These are phyloP conservation scores for Rhodeus uyekii DNA, from an alignment of 2,797 vertebrate genomes.

Conservation along the genomic window DNA sequence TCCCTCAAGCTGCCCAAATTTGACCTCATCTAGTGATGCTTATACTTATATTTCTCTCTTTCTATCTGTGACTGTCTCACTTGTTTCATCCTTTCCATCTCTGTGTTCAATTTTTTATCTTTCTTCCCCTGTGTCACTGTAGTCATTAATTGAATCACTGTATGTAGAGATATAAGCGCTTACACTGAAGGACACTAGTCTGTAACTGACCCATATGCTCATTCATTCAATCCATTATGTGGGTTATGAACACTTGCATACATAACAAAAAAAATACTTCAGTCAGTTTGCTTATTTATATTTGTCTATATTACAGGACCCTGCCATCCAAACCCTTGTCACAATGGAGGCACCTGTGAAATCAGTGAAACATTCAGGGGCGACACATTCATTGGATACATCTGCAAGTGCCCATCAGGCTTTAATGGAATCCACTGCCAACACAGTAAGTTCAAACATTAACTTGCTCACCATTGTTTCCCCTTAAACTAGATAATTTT, in stretches of 20 bases:
- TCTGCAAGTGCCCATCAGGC: conserved; percentile 92
- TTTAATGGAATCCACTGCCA: conserved; percentile 97
- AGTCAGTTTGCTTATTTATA: neutral
- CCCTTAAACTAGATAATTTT: too few species aligned
- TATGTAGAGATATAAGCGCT: neutral
- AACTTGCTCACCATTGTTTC: too few species aligned
- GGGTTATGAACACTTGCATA: neutral
- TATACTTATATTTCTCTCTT: conserved; percentile 3
- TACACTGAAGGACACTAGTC: neutral
- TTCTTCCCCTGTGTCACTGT: neutral
- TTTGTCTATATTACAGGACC: conserved; percentile 78
- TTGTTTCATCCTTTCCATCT: conserved; percentile 13
- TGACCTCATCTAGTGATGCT: conserved; percentile 29
- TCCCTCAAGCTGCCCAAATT: conserved; percentile 33
- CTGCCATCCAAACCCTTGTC: conserved; percentile 95
- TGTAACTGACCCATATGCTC: conserved; percentile 11
- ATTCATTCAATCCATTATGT: neutral
- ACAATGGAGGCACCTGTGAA: conserved; percentile 95
- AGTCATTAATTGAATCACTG: conserved; percentile 2
- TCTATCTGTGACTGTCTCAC: neutral
- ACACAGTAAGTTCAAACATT: conserved; percentile 85
- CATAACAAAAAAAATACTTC: neutral
- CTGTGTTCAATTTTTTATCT: neutral
- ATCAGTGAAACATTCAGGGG: conserved; percentile 95
- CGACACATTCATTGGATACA: conserved; percentile 95